Conservation (phyloP, 1,140 invertebrate genomes). For the Rhynchophorus ferrugineus region DNA sequence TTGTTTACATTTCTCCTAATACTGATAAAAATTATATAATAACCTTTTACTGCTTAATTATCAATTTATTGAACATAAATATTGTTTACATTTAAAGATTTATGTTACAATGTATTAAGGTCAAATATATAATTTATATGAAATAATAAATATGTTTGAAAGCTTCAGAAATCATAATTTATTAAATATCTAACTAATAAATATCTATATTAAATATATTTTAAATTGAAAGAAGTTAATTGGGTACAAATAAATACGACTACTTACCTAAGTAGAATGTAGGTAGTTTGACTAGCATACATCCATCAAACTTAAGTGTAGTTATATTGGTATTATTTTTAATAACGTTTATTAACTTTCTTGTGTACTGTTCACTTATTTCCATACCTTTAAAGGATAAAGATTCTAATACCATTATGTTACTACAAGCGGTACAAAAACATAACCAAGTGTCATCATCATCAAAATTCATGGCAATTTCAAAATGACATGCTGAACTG, state of each 20-base stretch:
- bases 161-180: too few species aligned
- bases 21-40: too few species aligned
- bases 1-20: too few species aligned
- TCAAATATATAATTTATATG: too few species aligned
- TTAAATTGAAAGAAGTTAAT: too few species aligned
- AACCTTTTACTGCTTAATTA: too few species aligned
- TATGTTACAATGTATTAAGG: too few species aligned
- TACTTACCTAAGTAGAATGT: constrained; percentile 34
- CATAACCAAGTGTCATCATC: constrained; percentile 31
- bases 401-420: constrained; percentile 27
- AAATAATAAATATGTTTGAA: too few species aligned
- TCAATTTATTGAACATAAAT: too few species aligned
- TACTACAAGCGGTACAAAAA: constrained; percentile 31
- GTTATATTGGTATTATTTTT: constrained; percentile 30
- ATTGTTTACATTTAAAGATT: too few species aligned
- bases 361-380: constrained; percentile 32
- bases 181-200: too few species aligned
- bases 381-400: constrained; percentile 31
- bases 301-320: constrained; percentile 33
- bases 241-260: constrained; percentile 6
- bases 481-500: constrained; percentile 30
- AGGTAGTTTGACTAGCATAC: constrained; percentile 31
- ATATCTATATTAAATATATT: too few species aligned
- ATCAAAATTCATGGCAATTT: constrained; percentile 31
- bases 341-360: constrained; percentile 27